A percentile compares a stretch with the other conserved stretches of the same genome.
Conservation (phyloP, 2,797 vertebrate genomes). For the Molossus alvarezi region DNA sequence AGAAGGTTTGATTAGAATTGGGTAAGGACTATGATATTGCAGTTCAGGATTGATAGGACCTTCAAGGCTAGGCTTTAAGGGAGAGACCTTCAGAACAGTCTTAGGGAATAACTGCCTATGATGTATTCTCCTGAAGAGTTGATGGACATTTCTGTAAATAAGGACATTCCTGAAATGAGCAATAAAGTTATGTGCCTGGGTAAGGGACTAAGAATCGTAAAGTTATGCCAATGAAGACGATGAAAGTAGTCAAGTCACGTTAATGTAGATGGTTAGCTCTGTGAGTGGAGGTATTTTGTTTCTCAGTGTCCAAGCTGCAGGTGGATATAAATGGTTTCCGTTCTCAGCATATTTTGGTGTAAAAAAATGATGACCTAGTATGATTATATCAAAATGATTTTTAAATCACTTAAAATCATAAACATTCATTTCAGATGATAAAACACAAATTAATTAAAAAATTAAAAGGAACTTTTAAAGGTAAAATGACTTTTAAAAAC, state of each 20-base stretch:
- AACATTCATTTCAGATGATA: background rate
- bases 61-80: background rate
- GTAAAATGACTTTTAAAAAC: background rate
- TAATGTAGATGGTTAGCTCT: background rate
- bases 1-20: background rate
- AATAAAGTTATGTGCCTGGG: background rate
- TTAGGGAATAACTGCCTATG: background rate
- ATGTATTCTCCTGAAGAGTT: background rate
- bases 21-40: background rate
- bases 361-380: background rate
- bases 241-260: background rate
- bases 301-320: background rate
- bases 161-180: background rate
- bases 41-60: background rate
- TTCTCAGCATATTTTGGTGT: background rate
- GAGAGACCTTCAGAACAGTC: background rate
- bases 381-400: background rate
- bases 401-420: slow-evolving; percentile 10
- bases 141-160: background rate
- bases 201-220: background rate
- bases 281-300: background rate
- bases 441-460: slow-evolving; percentile 26
- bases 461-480: background rate
- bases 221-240: background rate
- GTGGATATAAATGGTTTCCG: background rate